These are phyloP conservation scores for Drosophila prolongata DNA, from an alignment of 2,888 invertebrate species.

Conservation along the genomic window DNA sequence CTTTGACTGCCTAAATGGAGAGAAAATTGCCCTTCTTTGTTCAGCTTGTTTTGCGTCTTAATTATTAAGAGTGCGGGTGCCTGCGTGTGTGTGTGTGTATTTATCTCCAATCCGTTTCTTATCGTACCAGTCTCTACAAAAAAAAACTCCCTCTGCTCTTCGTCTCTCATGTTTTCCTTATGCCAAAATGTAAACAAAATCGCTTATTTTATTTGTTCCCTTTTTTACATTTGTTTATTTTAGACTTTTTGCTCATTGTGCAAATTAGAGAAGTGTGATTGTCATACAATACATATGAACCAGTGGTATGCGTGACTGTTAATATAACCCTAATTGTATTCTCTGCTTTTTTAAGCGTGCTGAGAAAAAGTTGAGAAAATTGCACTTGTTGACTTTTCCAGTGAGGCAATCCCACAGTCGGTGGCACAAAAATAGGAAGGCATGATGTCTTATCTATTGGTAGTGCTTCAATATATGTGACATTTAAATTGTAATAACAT, in stretches of 20 bases:
- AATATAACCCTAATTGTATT: conserved; percentile 25
- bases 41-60: conserved; percentile 71
- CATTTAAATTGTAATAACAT: too few relatives aligned
- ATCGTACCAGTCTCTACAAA: conserved; percentile 52
- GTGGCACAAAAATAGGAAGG: conserved; percentile 3
- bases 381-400: conserved; percentile 67
- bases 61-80: conserved; percentile 24
- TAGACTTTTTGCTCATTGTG: conserved; percentile 8
- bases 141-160: conserved; percentile 39
- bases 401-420: conserved; percentile 31
- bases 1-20: conserved; percentile 2
- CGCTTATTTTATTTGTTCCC: conserved; percentile 12
- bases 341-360: conserved; percentile 19
- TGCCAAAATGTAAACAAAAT: conserved; percentile 45
- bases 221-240: conserved; percentile 21
- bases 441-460: too few relatives aligned
- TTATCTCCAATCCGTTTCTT: conserved; percentile 72
- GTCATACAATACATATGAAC: conserved; percentile 7
- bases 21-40: conserved; percentile 55
- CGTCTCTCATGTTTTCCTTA: conserved; percentile 2
- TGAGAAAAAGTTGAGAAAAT: conserved; percentile 37
- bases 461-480: too few relatives aligned
- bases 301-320: conserved; percentile 14
- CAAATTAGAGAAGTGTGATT: conserved; percentile 5
- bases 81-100: conserved; percentile 42